Evolutionary conservation across 30 jellyfish, hydroid and myxozoan species (phyloP), one percentile per base, ranked within the genome.

Genomic region (Pelagia noctiluca): DNA sequence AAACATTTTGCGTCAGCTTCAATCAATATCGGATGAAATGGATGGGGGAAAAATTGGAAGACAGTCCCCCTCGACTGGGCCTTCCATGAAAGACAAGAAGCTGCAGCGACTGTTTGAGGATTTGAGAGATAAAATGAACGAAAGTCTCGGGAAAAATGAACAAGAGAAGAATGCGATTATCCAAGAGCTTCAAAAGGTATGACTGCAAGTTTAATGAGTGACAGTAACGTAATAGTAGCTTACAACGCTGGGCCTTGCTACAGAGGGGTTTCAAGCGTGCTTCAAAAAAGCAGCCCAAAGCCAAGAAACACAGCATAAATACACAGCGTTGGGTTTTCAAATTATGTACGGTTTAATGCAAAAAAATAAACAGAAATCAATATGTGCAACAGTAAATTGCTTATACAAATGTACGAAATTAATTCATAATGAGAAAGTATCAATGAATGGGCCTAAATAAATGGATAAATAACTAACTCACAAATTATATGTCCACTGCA

Each of bases 81-180:
- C 74, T 1, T 35, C 82, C 21, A 38, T 21, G 19, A 62, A 50
- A 63, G 89, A 79, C 23, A 79, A 63, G 50, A 63, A 47, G 46
- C 35, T 79, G 24, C 82, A 42, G 34, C 53, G 74, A 34, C 62
- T 50, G n/a, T 79, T 79, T 46, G 89, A 79, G n/a, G 89, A 79
- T 63, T 66, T 79, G 50, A 52, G 89, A 18, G 74, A 42, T 21
- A 79, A 63, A 24, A 2, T 79, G 21, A 36, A 25, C 42, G 89
- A 46, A 2, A 23, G 42, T 31, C 1, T 35, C 12, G 82, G 42
- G 23, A 65, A 11, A 62, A 79, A 62, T 23, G 89, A 79, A 47
- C 75, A 79, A 12, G 89, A 79, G 63, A 63, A 22, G n/a, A 78
- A 79, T 29, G 83, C 76, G 3, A 25, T 23, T 53, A 68, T 29